Evolutionary conservation across 2,888 invertebrate genomes (phyloP), one percentile per base, ranked within the genome.

Genomic region (Drosophila kanekoi): DNA sequence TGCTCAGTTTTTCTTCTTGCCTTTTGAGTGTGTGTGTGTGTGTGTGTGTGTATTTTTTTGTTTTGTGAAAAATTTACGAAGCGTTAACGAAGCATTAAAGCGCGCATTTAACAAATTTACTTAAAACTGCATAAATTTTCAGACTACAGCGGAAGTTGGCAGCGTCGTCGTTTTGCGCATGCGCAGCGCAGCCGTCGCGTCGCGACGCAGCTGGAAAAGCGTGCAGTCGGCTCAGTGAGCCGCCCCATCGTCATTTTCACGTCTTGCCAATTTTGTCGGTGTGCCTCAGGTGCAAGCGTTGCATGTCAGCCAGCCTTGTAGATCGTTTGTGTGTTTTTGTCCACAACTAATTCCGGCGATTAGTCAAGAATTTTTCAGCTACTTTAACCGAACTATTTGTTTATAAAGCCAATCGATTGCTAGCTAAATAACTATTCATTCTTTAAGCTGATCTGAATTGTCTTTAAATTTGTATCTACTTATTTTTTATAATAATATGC

Each of bases 31-130:
- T 23, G 23, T 23, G 23, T 23, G 8, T 45, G 44, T 33, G 3
- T 33, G 14, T n/a, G 43, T 60, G 18, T 41, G 9, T 35, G n/a
- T 47, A 68, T 66, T 59, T 67, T 53, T 43, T 43, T 66, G 38
- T 81, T 78, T 87, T 81, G 79, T 87, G 81, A 89, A 87, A 88
- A 87, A 81, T 89, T 79, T 87, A 86, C 87, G 87, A 89, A 90
- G 89, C 89, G 89, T 90, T 85, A 91, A 90, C 90, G 91, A 90
- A 89, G 90, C 90, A 91, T 91, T 90, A 91, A 91, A 91, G 91
- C 90, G 91, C 89, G 82, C 90, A 90, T 91, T 91, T 90, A 91
- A 90, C 91, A 90, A 90, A 90, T 91, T 90, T 90, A 90, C 87
- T 89, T 85, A 87, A 90, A 89, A 90, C 87, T 88, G 87, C 89